Evolutionary conservation across 2,888 invertebrate genomes (phyloP).

Genomic region (Metellina segmentata): DNA sequence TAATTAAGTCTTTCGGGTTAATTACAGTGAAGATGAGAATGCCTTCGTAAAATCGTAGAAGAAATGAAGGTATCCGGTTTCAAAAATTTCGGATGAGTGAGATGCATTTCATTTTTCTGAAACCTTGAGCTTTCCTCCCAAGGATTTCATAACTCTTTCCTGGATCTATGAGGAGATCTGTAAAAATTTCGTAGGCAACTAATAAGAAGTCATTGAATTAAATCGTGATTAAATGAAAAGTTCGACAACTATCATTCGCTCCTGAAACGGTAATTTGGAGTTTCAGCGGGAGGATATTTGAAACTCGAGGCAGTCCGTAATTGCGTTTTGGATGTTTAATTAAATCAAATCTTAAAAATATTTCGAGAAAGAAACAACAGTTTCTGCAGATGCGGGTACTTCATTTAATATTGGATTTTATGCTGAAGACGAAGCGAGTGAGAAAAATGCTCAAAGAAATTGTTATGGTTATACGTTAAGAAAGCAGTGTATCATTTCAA

Average conservation of each 20-base stretch:
- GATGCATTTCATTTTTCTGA: constrained; percentile 11
- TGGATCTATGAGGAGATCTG: not conserved
- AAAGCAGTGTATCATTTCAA: not conserved
- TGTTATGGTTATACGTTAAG: not conserved
- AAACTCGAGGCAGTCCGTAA: too few relatives aligned
- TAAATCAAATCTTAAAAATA: too few relatives aligned
- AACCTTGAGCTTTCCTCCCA: constrained; percentile 4
- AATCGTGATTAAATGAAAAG: not conserved
- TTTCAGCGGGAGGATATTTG: too few relatives aligned
- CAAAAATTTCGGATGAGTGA: constrained; percentile 26
- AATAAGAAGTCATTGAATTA: not conserved
- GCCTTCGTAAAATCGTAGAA: constrained; percentile 4
- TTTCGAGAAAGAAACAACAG: too few relatives aligned
- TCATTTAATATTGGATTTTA: too few relatives aligned
- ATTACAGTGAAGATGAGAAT: constrained; percentile 47
- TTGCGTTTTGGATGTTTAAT: too few relatives aligned
- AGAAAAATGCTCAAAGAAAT: too few relatives aligned
- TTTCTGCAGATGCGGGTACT: too few relatives aligned
- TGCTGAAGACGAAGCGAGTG: too few relatives aligned
- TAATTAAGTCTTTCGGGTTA: constrained; percentile 66
- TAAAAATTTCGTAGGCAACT: not conserved
- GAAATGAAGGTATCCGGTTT: constrained; percentile 29
- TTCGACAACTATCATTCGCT: not conserved
- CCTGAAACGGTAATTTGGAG: too few relatives aligned
- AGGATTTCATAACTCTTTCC: not conserved